These are phyloP conservation scores for Scotopteryx bipunctaria DNA, from an alignment of 2,888 invertebrate genomes.

Conservation along the genomic window DNA sequence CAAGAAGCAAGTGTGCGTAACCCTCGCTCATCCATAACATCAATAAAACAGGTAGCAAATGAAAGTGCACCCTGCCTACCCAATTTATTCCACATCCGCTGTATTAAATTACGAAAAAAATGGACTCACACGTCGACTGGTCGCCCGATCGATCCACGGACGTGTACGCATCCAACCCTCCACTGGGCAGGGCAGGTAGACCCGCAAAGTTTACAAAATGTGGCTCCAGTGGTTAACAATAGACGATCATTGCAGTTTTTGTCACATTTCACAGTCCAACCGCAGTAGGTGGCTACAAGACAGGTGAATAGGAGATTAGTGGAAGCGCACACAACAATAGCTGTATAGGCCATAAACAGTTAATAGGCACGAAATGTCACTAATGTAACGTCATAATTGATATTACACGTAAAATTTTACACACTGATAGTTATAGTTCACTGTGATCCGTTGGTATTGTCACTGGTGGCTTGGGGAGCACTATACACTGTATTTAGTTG, in stretches of 20 bases:
- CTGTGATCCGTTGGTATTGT: slow-evolving; percentile 69
- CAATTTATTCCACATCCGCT: slow-evolving; percentile 82
- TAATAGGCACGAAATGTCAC: slow-evolving; percentile 67
- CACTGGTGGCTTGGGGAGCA: slow-evolving; percentile 43
- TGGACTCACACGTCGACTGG: slow-evolving; percentile 74
- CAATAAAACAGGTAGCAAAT: slow-evolving; percentile 78
- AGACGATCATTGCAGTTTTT: slow-evolving; percentile 77
- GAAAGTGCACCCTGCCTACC: slow-evolving; percentile 78
- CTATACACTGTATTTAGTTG: slow-evolving; percentile 47
- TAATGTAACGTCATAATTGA: slow-evolving; percentile 53
- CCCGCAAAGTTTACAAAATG: slow-evolving; percentile 78
- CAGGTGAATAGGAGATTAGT: slow-evolving; percentile 79
- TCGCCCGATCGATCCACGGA: slow-evolving; percentile 68
- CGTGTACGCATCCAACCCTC: slow-evolving; percentile 61
- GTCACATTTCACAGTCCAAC: slow-evolving; percentile 80
- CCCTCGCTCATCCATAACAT: slow-evolving; percentile 52
- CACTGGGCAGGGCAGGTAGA: slow-evolving; percentile 75
- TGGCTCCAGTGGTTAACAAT: slow-evolving; percentile 59
- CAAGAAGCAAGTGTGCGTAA: slow-evolving; percentile 49
- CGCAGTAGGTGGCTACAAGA: slow-evolving; percentile 66
- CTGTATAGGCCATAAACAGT: slow-evolving; percentile 76
- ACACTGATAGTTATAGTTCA: slow-evolving; percentile 46
- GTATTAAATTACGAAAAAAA: slow-evolving; percentile 78
- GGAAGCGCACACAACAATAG: slow-evolving; percentile 76
- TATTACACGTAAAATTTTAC: slow-evolving; percentile 46